Evolutionary conservation across 2,888 invertebrate species (phyloP), one percentile per base, ranked within the genome.

Genomic region (Seira sanloemensis): DNA sequence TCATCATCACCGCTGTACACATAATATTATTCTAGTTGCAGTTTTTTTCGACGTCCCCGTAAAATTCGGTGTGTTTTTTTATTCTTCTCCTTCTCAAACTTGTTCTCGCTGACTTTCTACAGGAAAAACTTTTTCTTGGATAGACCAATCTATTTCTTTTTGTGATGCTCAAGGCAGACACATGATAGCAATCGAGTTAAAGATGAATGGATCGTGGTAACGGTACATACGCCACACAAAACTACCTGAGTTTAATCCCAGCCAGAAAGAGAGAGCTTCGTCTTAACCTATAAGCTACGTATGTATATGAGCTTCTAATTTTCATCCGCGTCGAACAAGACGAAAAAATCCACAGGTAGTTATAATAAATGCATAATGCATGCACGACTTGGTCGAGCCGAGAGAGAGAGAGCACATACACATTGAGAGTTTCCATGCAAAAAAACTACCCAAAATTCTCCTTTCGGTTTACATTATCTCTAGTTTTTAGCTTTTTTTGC

Each of bases 301-400:
- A n/a, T n/a, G n/a, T n/a, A n/a, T n/a, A n/a, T n/a, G n/a, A 50
- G 50, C 50, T 50, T 50, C 50, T 50, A 50, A 37, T 37, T 50
- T 50, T 12, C 2, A 50, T 50, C n/a, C n/a, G n/a, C n/a, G n/a
- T n/a, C n/a, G n/a, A n/a, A n/a, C n/a, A n/a, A 50, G 50, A n/a
- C 5, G 2, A 50, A 7, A 50, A 50, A 50, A 50, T 12, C 50
- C 50, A 50, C 5, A 50, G 50, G 50, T 7, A 12, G 50, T 50
- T 7, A 18, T 50, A 50, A 50, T n/a, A n/a, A n/a, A n/a, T n/a
- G n/a, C n/a, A n/a, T n/a, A n/a, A n/a, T n/a, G n/a, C n/a, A n/a
- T n/a, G n/a, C n/a, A n/a, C n/a, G 50, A 50, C 50, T 2, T 50
- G 12, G 4, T 37, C 37, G 12, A 37, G 37, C 12, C 5, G 12